Evolutionary conservation across 1,140 invertebrate species (phyloP), one percentile per base, ranked within the genome.

Genomic region (Lepidurus packardi): DNA sequence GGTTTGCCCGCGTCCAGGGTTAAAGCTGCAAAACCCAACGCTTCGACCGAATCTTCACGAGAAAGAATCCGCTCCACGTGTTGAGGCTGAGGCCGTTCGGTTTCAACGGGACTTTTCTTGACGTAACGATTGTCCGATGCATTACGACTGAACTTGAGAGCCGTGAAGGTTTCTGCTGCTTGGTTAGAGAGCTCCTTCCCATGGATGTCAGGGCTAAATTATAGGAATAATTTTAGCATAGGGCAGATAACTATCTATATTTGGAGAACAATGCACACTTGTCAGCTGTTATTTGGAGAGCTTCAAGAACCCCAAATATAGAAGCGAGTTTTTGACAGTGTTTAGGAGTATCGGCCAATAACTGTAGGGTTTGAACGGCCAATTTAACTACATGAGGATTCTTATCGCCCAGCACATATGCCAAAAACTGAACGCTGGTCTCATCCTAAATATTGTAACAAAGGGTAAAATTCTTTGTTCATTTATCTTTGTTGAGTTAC

Each of bases 371-470:
- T 41, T 82, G 80, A 5, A 82, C 47, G 6, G 81, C 80, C 44
- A 78, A 34, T 7, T 78, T 74, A 5, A 82, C 81, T 43, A 82
- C 53, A 47, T 78, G 47, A 21, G 77, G 76, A 44, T 81, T 78
- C 25, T 81, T 81, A 47, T 82, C 81, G 6, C 81, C 81, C 11
- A 82, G 78, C 75, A 81, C 81, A 77, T 82, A 82, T 5, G 81
- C 81, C 73, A 82, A 74, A 76, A 82, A 82, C 79, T 81, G 81
- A 24, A 81, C 73, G 42, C 81, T 81, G 9, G 81, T 82, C 45
- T 79, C 80, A 44, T 82, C 81, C 81, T 82, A 47, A 34, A 34
- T 34, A 34, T 34, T 34, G 75, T 78, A 45, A 74, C 43, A 73
- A 7, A 53, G 42, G 24, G 41, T 73, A 73, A 47, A 44, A 44